Conservation (phyloP, 2,888 invertebrate genomes). For the Erannis defoliaria region DNA sequence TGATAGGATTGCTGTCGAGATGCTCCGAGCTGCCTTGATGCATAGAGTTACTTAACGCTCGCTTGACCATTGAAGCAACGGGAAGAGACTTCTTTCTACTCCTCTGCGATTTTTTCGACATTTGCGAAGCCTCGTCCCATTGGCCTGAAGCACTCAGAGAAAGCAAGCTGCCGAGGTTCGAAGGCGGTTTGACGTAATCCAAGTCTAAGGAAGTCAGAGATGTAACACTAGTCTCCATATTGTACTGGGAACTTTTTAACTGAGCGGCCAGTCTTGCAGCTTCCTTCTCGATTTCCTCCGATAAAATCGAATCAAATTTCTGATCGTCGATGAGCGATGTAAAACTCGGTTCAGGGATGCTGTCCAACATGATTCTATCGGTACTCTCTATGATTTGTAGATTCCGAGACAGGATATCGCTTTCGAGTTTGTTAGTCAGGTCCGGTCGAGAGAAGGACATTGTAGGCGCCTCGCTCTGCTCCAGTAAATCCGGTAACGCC, state of each 20-base stretch:
- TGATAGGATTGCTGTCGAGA: constrained; percentile 85
- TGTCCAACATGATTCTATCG: constrained; percentile 58
- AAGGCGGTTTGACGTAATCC: constrained; percentile 92
- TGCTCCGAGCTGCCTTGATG: constrained; percentile 88
- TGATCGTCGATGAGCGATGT: constrained; percentile 79
- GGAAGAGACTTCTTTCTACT: constrained; percentile 90
- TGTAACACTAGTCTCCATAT: constrained; percentile 87
- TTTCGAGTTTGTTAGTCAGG: constrained; percentile 70
- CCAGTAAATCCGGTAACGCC: constrained; percentile 76
- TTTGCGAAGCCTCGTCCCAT: constrained; percentile 76
- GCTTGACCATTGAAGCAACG: constrained; percentile 89
- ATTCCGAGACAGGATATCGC: constrained; percentile 47
- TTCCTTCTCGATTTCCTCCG: constrained; percentile 91
- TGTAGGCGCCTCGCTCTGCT: constrained; percentile 66
- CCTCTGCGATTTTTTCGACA: constrained; percentile 72
- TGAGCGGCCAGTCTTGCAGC: constrained; percentile 89
- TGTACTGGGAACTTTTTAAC: constrained; percentile 64
- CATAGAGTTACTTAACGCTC: constrained; percentile 88
- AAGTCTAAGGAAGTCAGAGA: constrained; percentile 89
- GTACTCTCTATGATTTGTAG: constrained; percentile 47
- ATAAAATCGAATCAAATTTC: constrained; percentile 88
- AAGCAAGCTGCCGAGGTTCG: constrained; percentile 90
- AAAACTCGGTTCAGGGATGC: constrained; percentile 69
- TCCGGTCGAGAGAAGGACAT: constrained; percentile 70
- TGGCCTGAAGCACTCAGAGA: constrained; percentile 84